Conservation (phyloP, 2,113 vertebrate species). For the Pteropus alecto region DNA sequence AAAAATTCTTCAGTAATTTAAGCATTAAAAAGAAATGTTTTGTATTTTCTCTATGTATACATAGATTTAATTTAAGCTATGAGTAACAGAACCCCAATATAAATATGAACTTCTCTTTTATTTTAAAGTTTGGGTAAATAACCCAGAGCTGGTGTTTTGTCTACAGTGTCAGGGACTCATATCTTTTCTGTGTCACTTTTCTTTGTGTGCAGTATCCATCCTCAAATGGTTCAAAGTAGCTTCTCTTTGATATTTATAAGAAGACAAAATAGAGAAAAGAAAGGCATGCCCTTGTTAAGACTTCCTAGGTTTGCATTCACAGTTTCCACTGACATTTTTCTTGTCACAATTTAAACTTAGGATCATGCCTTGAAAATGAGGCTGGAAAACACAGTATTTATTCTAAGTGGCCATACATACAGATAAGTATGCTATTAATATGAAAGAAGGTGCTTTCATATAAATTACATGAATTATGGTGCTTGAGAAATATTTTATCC, state of each 20-base stretch:
- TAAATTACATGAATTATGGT: too few relatives aligned
- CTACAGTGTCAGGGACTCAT: accelerated
- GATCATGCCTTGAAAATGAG: not conserved
- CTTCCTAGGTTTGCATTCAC: not conserved
- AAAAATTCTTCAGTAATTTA: not conserved
- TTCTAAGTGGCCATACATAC: not conserved
- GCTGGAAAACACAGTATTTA: not conserved
- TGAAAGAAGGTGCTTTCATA: not conserved
- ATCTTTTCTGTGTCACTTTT: not conserved
- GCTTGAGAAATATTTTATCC: not conserved
- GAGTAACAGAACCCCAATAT: not conserved
- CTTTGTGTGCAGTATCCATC: not conserved
- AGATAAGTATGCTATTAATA: not conserved
- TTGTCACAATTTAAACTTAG: not conserved
- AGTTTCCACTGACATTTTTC: not conserved
- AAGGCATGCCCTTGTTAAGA: not conserved
- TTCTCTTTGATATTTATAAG: not conserved
- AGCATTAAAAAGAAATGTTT: not conserved
- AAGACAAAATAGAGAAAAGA: not conserved
- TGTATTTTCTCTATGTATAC: not conserved
- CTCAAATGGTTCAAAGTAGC: not conserved
- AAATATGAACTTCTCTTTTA: not conserved
- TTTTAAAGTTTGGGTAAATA: not conserved
- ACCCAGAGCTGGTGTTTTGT: not conserved
- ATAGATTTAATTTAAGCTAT: not conserved